Conservation (phyloP, 2,888 invertebrate species). For the Tribolium freemani region DNA sequence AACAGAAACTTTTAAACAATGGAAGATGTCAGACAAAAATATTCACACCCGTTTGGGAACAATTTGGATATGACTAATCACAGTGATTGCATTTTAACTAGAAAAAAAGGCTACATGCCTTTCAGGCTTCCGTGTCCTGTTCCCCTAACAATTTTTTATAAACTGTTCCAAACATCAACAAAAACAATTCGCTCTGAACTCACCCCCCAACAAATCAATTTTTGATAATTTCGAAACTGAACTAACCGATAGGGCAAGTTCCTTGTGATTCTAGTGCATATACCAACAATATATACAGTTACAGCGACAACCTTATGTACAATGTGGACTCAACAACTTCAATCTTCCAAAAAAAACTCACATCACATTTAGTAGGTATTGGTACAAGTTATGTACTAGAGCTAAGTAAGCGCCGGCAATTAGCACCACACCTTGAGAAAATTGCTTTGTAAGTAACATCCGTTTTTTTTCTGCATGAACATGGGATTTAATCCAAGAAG, state of each 20-base stretch:
- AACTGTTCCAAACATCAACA: slow-evolving; percentile 60
- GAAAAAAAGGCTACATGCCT: slow-evolving; percentile 22
- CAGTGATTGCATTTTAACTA: slow-evolving; percentile 51
- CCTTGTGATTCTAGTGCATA: slow-evolving; percentile 16
- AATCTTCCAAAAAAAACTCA: slow-evolving; percentile 31
- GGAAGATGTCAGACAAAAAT: slow-evolving; percentile 44
- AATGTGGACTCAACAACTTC: slow-evolving; percentile 43
- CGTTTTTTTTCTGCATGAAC: not conserved
- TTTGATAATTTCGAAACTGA: slow-evolving; percentile 4
- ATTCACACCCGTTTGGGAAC: slow-evolving; percentile 47
- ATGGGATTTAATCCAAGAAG: slow-evolving; percentile 26
- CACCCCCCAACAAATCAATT: slow-evolving; percentile 4
- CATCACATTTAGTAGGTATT: slow-evolving; percentile 34
- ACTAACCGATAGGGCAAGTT: slow-evolving; percentile 35
- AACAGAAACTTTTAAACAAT: slow-evolving; percentile 44
- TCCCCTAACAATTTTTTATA: slow-evolving; percentile 55
- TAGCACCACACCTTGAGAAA: slow-evolving; percentile 43
- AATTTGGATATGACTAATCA: slow-evolving; percentile 61
- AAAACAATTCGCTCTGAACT: slow-evolving; percentile 49
- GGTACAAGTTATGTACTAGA: slow-evolving; percentile 40
- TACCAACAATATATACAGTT: slow-evolving; percentile 50
- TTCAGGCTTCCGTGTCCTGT: slow-evolving; percentile 43
- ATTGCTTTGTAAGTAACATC: slow-evolving; percentile 12
- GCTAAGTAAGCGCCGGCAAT: slow-evolving; percentile 38
- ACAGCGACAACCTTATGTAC: slow-evolving; percentile 51